Conservation (phyloP, 2,113 vertebrate species). For the Pygoscelis adeliae region DNA sequence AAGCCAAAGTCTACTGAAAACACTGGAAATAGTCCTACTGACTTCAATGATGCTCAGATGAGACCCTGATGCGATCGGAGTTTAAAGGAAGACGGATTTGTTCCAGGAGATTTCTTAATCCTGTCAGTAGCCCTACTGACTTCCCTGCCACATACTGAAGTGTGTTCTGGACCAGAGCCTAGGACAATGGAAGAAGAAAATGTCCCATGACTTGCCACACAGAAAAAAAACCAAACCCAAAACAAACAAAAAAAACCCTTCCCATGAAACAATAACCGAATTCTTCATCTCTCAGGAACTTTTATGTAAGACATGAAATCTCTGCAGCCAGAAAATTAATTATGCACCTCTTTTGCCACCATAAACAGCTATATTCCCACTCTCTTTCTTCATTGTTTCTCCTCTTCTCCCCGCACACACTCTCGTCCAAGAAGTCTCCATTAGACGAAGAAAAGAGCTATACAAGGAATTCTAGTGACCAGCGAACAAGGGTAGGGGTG, state of each 20-base stretch:
- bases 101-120: not conserved
- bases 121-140: not conserved
- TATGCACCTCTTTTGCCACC: not conserved
- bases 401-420: not conserved
- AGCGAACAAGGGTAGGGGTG: not conserved
- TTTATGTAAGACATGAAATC: not conserved
- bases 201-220: not conserved
- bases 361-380: not conserved
- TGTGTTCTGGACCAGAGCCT: not conserved
- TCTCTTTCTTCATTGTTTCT: not conserved
- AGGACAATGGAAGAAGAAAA: not conserved
- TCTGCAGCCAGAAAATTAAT: not conserved
- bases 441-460: not conserved
- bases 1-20: not conserved
- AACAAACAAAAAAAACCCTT: not conserved
- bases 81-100: not conserved
- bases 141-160: not conserved
- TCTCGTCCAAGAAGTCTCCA: not conserved
- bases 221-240: not conserved
- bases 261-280: not conserved
- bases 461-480: not conserved
- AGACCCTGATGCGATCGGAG: not conserved
- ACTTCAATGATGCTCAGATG: not conserved
- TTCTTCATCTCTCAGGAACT: not conserved
- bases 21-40: not conserved